phyloP scores from a whole-genome alignment of 2,113 vertebrate species.

The Sterna hirundo region DNA sequence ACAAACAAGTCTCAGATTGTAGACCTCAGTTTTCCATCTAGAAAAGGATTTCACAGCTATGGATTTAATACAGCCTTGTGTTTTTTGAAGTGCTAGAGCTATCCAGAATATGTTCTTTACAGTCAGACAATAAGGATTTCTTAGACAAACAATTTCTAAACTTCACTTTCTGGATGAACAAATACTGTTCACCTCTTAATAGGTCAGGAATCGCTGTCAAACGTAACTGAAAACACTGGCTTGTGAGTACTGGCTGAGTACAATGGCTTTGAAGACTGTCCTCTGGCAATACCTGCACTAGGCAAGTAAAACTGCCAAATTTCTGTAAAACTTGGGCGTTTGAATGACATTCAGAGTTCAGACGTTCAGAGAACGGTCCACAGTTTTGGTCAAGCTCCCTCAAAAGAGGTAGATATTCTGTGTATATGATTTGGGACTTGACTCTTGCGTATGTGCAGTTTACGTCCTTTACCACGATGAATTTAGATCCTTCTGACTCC shows the following conservation, averaged over 20 bases:
- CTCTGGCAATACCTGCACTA: background rate
- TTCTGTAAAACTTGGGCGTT: accelerated
- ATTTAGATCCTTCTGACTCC: background rate
- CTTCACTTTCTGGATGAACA: background rate
- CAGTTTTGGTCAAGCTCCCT: background rate
- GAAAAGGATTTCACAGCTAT: background rate
- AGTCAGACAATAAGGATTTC: background rate
- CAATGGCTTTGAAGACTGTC: background rate
- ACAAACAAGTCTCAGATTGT: background rate
- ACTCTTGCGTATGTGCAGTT: background rate
- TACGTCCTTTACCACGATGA: background rate
- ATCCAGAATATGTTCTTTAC: background rate
- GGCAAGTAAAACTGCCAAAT: background rate
- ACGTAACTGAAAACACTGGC: background rate
- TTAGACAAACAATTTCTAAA: background rate
- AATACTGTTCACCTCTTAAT: background rate
- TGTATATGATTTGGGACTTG: background rate
- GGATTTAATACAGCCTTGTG: background rate
- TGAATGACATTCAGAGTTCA: background rate
- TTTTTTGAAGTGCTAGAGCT: background rate
- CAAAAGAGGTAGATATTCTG: background rate
- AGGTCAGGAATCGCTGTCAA: background rate
- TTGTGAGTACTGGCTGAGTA: background rate
- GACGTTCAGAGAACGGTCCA: background rate
- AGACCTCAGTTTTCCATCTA: background rate